Base-by-base conservation (phyloP, 1,140 invertebrate species). In the Trichonephila inaurata region DNA sequence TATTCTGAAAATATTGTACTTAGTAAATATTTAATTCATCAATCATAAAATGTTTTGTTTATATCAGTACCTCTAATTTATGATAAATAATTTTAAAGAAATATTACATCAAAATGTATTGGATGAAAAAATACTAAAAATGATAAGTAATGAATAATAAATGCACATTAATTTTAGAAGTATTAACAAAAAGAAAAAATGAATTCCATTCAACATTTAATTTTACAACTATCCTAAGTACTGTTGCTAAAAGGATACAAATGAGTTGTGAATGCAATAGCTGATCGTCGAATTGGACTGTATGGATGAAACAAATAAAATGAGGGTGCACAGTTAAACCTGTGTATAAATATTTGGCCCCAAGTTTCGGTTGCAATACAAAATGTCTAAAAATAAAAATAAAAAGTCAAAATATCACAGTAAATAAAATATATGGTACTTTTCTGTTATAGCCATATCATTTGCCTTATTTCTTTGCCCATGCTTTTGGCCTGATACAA, bases 261-360 rank as follows among this genome's bases (percentile, higher is more conserved):
- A 82, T 91, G 89, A 28, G 89, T 91, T 18, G 89, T 91, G 33
- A 91, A 91, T 24, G 72, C 89, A 28, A 91, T 82, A 82, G 89
- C 33, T 24, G 69, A 51, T 60, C 89, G 51, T 82, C 89, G 60
- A 82, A 91, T 62, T 19, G 21, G 24, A 62, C 77, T 91, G 16
- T 91, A 91, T 12, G 89, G 89, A 61, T 91, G 58, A 82, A 91
- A 91, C 18, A 91, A 62, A 69, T 82, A 33, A 1, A 91, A 60
- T 28, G 89, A 61, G 14, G 69, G 89, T 40, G 44, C 28, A 16
- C 12, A 40, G 28, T 82, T 60, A 40, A 77, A 91, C 61, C 89
- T 81, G 58, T 91, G 64, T 28, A 91, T 62, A 61, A 82, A 91
- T 61, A 60, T 91, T 91, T 91, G 69, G 19, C 58, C 72, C 69